A percentile compares a stretch with the other conserved stretches of the same genome.
Evolutionary conservation across 2,888 invertebrate genomes (phyloP).

Genomic region (Tenthredo mesomela): DNA sequence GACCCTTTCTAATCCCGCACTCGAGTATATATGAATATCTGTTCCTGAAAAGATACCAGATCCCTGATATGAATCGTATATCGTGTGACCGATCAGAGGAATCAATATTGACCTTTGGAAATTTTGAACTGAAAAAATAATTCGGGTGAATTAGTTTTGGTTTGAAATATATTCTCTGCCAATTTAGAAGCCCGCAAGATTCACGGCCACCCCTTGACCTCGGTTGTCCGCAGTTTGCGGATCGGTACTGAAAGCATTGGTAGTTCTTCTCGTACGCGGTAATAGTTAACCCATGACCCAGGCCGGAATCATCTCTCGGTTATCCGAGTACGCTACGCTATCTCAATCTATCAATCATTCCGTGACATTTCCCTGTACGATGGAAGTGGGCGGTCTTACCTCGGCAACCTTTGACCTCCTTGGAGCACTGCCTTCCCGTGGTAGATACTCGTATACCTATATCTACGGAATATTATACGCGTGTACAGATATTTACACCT

Average conservation of each 20-base stretch:
- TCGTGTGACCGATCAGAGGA: not conserved
- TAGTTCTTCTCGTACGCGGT: conserved; percentile 44
- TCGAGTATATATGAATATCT: not conserved
- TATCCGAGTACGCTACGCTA: conserved; percentile 34
- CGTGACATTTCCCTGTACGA: conserved; percentile 62
- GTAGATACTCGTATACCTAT: not conserved
- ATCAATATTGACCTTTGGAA: not conserved
- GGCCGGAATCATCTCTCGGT: conserved; percentile 28
- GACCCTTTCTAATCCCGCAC: conserved; percentile 9
- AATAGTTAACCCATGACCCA: conserved; percentile 10
- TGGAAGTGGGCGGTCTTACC: conserved; percentile 44
- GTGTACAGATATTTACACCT: not conserved
- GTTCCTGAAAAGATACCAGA: conserved; percentile 15
- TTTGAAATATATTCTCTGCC: not conserved
- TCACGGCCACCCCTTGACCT: conserved; percentile 26
- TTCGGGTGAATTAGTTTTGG: not conserved
- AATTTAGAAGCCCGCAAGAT: conserved; percentile 10
- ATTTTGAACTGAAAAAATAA: not conserved
- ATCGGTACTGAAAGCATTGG: conserved; percentile 7
- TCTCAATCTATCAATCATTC: conserved; percentile 66
- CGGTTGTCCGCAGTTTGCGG: not conserved
- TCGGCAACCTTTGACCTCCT: conserved; percentile 20
- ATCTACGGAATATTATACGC: not conserved
- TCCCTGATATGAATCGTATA: not conserved
- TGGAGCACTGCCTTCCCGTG: conserved; percentile 25